These are phyloP conservation scores for Charadrius vociferus DNA, from an alignment of 2,113 vertebrate species.

Conservation along the genomic window DNA sequence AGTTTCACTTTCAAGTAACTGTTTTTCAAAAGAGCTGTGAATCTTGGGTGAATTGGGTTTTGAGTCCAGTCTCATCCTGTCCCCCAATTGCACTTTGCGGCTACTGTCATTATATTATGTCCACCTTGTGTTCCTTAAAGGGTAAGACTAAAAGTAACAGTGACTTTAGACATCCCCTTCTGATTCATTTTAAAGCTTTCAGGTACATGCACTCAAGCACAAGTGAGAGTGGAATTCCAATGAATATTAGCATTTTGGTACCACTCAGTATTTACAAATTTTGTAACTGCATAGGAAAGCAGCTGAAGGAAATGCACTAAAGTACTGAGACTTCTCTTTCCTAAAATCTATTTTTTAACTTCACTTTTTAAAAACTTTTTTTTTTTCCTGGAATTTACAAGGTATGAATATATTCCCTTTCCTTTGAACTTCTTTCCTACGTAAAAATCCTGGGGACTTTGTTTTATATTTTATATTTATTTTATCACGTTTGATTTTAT, in stretches of 20 bases:
- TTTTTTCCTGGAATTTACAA: neutral
- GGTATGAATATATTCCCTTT: neutral
- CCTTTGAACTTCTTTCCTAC: neutral
- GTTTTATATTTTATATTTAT: neutral
- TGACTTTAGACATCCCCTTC: neutral
- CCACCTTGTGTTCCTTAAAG: neutral
- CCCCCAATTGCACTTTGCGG: rapidly evolving
- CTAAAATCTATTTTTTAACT: neutral
- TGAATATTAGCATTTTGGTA: neutral
- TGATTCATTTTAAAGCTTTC: neutral
- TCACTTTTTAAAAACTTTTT: neutral
- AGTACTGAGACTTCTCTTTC: neutral
- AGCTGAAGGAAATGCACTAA: neutral
- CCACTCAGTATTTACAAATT: neutral
- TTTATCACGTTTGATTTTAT: neutral
- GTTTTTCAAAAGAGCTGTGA: neutral
- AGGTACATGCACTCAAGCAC: neutral
- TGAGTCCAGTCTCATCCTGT: rapidly evolving
- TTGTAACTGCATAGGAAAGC: neutral
- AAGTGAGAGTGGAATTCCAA: neutral
- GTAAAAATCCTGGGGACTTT: neutral
- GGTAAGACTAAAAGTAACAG: neutral
- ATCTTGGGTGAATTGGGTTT: neutral
- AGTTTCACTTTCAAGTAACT: neutral
- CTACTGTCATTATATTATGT: neutral